These are phyloP conservation scores for Lichenostomus cassidix DNA, from an alignment of 2,113 vertebrate genomes.

Conservation along the genomic window DNA sequence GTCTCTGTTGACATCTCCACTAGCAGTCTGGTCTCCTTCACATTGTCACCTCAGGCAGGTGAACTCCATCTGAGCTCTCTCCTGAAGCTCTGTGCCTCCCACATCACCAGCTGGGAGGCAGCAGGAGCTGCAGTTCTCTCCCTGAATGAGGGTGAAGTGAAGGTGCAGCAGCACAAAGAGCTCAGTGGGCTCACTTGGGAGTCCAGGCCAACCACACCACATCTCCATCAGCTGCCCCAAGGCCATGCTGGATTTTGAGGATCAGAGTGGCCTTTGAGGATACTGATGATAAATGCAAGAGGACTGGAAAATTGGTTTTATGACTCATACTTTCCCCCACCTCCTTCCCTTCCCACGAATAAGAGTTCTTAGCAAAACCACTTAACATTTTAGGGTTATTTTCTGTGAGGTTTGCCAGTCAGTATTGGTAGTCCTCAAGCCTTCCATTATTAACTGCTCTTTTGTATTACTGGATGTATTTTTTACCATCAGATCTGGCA, in stretches of 20 bases:
- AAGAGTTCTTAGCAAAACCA: neutral
- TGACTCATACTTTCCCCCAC: neutral
- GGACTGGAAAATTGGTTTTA: neutral
- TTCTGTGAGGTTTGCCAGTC: neutral
- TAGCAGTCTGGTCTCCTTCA: accelerated
- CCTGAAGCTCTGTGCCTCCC: neutral
- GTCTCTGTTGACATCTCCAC: neutral
- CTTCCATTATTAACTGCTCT: neutral
- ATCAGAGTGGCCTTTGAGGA: neutral
- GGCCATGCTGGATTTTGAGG: neutral
- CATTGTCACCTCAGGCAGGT: neutral
- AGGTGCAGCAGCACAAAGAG: neutral
- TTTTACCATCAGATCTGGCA: neutral
- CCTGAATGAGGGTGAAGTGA: neutral
- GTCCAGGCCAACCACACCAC: accelerated
- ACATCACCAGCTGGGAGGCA: neutral
- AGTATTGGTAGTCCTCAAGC: neutral
- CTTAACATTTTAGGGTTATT: neutral
- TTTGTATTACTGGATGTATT: neutral
- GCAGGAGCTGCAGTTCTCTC: neutral
- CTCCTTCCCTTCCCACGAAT: neutral
- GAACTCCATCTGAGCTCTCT: neutral
- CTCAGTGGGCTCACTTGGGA: accelerated
- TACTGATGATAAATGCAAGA: neutral
- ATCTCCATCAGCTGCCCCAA: neutral